Evolutionary conservation across 2,797 vertebrate genomes (phyloP), one percentile per base, ranked within the genome.

Genomic region (Tolypeutes matacus): DNA sequence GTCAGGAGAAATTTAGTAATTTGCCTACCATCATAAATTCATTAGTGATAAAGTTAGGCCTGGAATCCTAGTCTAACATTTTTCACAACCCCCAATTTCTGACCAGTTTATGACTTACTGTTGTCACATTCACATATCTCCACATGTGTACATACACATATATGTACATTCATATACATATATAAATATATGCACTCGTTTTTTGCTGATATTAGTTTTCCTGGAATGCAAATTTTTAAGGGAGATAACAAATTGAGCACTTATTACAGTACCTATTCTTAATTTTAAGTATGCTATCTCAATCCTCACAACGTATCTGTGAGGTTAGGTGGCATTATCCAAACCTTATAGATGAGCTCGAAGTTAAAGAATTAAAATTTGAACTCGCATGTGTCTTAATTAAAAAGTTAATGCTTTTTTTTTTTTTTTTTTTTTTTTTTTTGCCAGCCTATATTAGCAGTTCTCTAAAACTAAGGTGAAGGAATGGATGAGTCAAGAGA

Each of bases 241-340:
- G 82, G 18, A 36, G 75, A 34, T 81, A 94, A 78, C 88, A 90
- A 42, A 69, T 46, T 82, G 23, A 95, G 10, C 34, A 76, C 86
- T 87, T 89, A 65, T 86, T 85, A 58, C 7, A 70, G 49, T 78
- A 10, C 58, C 23, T 91, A 1, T 34, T 62, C 23, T 70, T 65
- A 60, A 4, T 93, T 42, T 91, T 46, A 39, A 64, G 14, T 46
- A 34, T 78, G 69, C 31, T 81, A 18, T 75, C 62, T 82, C 42
- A 75, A 7, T 82, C 62, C 56, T 67, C 34, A 56, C 51, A n/a
- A 18, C 42, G 29, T 76, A 81, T 72, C 49, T 86, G 12, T 70
- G n/a, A 89, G 23, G 23, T 20, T 51, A 62, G 58, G 53, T 65
- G 91, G 9, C 62, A 75, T 95, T 91, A 62, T 75, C 91, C 23